Evolutionary conservation across 2,113 vertebrate genomes (phyloP).

Genomic region (Myanophis thanlyinensis): DNA sequence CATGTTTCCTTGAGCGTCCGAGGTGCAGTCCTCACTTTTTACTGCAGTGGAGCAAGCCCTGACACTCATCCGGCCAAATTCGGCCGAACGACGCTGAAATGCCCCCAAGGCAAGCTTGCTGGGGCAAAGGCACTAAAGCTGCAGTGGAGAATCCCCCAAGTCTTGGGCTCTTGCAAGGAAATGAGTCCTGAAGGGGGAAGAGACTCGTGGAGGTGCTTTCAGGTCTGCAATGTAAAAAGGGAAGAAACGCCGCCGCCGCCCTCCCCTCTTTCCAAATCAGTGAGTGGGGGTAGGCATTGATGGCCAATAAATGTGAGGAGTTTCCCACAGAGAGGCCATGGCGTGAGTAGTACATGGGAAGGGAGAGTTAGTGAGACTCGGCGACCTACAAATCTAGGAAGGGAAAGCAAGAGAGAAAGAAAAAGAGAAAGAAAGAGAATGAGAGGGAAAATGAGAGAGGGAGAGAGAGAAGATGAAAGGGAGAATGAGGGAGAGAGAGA

Average conservation of each 20-base stretch:
- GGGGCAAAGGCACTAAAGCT: background rate
- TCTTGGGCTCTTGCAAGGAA: background rate
- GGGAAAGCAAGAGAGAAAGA: no score
- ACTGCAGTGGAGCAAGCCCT: background rate
- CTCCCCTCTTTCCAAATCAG: background rate
- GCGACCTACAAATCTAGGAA: background rate
- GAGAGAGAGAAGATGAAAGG: no score
- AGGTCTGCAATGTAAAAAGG: background rate
- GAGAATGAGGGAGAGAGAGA: no score
- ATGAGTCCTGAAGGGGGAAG: background rate
- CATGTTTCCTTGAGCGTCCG: no score
- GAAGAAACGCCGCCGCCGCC: no score
- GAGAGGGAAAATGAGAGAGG: no score
- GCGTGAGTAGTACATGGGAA: background rate
- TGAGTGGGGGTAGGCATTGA: background rate
- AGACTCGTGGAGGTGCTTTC: no score
- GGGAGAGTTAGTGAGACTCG: background rate
- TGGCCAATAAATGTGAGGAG: background rate
- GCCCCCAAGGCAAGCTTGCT: background rate
- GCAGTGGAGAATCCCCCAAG: background rate
- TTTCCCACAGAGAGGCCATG: background rate
- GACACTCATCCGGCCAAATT: background rate
- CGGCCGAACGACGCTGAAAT: no score
- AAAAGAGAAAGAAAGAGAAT: no score
- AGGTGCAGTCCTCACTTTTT: no score